Evolutionary conservation across 2,888 invertebrate genomes (phyloP), one percentile per base, ranked within the genome.

Genomic region (Pollenia angustigena): DNA sequence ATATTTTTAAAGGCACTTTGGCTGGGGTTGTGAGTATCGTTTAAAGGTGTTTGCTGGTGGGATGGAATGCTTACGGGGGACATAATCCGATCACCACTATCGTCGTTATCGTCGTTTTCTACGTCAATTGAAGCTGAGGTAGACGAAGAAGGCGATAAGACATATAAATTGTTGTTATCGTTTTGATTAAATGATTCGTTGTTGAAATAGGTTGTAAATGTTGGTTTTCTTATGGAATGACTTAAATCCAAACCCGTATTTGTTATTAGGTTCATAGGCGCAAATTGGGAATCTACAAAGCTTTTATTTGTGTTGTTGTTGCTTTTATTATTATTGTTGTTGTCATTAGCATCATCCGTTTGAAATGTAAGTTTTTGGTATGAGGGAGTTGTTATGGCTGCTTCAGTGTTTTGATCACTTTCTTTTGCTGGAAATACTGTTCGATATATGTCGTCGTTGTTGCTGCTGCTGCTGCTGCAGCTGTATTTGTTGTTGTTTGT

Each of bases 51-150:
- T 75, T 85, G 85, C 60, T 82, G 81, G 42, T 83, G 69, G 18
- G 76, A 62, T 56, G 84, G 83, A 81, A 85, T 88, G 84, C 87
- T 88, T 40, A 88, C 85, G 18, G 89, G 89, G 14, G 89, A 89
- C 89, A 88, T 88, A 78, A 84, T 78, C 60, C 68, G 60, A 23
- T 74, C 74, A 52, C 69, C 62, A 69, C 68, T 50, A 16, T 76
- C 80, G 12, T 82, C 69, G 52, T 84, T 87, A 68, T 87, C 86
- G 66, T 88, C 88, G 84, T 89, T 88, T 75, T 88, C 89, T 42
- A 89, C 86, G 80, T 89, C 89, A 48, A 89, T 88, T 48, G 89
- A 89, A 10, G 88, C 80, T 6, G 88, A 88, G 14, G 81, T 87
- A 8, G 88, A 86, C 6, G 85, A 88, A n/a, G 74, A 78, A 8